Percentiles rank a stretch among this genome's conserved stretches.
phyloP scores from a whole-genome alignment of 2,888 invertebrate genomes.

The Brachypalpus laphriformis region DNA sequence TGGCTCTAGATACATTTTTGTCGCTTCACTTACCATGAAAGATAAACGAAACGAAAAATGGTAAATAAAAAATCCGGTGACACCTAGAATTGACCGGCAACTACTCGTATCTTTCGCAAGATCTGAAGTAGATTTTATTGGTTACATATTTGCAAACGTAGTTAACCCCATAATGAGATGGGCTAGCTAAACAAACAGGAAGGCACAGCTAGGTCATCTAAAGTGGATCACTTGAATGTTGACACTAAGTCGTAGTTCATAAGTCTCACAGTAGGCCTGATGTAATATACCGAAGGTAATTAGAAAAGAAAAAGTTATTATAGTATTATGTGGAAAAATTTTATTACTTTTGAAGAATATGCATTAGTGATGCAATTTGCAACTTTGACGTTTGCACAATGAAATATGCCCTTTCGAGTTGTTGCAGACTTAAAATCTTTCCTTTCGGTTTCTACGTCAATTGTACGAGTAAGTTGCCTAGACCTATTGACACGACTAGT shows the following conservation, averaged over 20 bases:
- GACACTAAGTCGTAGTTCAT: not conserved
- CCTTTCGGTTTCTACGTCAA: not conserved
- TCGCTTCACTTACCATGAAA: conserved; percentile 23
- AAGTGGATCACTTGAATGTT: not conserved
- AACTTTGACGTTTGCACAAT: not conserved
- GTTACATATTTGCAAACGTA: conserved; percentile 26
- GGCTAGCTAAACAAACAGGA: conserved; percentile 5
- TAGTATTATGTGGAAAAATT: conserved; percentile 21
- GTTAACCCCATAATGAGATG: conserved; percentile 20
- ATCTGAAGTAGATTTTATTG: not conserved
- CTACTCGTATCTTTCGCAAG: not conserved
- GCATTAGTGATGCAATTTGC: conserved; percentile 27
- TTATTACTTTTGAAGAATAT: not conserved
- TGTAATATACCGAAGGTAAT: not conserved
- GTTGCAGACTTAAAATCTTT: not conserved
- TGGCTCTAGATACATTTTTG: conserved; percentile 46
- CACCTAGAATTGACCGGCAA: conserved; percentile 11
- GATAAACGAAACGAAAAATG: not conserved
- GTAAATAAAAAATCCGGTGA: not conserved
- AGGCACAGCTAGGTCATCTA: not conserved
- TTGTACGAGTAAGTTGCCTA: no score
- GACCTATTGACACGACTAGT: conserved; percentile 2
- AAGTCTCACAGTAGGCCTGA: not conserved
- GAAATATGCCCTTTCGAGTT: conserved; percentile 32
- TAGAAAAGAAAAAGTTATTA: not conserved